These are phyloP conservation scores for Gambusia affinis DNA, from an alignment of 2,113 vertebrate genomes.

Conservation along the genomic window DNA sequence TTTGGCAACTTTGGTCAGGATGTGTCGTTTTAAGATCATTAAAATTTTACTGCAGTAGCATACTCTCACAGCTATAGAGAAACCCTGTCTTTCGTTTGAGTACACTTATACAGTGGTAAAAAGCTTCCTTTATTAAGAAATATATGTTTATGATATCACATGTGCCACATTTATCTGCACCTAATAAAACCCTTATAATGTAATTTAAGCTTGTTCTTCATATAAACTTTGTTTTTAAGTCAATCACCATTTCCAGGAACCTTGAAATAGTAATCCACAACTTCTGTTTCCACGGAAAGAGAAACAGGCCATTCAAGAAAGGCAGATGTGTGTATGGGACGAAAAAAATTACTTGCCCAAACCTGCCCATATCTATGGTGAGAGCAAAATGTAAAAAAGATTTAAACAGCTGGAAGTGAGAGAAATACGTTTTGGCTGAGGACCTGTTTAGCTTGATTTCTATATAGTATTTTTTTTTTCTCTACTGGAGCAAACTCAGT, in stretches of 20 bases:
- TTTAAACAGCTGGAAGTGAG: background rate
- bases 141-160: no score
- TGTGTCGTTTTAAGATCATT: background rate
- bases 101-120: no score
- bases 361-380: background rate
- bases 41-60: background rate
- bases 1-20: no score
- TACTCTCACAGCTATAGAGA: no score
- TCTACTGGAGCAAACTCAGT: no score
- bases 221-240: background rate
- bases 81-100: no score
- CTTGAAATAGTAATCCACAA: background rate
- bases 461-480: no score
- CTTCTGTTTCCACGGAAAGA: background rate
- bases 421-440: no score
- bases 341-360: background rate
- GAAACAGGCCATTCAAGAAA: background rate
- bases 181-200: background rate
- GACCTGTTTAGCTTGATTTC: no score
- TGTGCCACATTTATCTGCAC: no score
- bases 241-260: background rate
- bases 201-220: background rate
- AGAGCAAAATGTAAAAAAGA: background rate
- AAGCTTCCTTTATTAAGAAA: no score
- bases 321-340: background rate